Evolutionary conservation across 2,888 invertebrate genomes (phyloP), one percentile per base, ranked within the genome.

Genomic region (Polyploca ridens): DNA sequence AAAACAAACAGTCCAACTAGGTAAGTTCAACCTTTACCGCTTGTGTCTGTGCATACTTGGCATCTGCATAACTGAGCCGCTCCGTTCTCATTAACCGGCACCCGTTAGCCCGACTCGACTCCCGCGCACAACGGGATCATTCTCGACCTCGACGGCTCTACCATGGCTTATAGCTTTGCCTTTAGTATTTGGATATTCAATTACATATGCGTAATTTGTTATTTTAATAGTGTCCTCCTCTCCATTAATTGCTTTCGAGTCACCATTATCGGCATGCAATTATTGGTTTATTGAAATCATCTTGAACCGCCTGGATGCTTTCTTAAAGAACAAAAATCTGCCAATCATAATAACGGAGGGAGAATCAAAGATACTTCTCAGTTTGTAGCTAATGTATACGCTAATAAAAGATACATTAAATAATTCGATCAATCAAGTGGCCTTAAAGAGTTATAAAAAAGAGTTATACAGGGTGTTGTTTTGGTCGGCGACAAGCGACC

Each of bases 61-160:
- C 87, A 91, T 91, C 90, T 91, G 90, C 91, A 91, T 91, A 91
- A 89, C 91, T 88, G 88, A 89, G 84, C 87, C 82, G 88, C 87
- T 87, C 80, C 87, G 91, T 89, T 88, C 92, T 90, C 90, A 91
- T 93, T 93, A 92, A 88, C 86, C 79, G 77, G 74, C 84, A 86
- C 86, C 93, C 93, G 93, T 92, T 93, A 91, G 84, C 81, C 83
- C 89, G 88, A 84, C 86, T 82, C 77, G 79, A 83, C 87, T 85
- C 84, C 85, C 87, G 89, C 87, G 79, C 83, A 82, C 72, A 86
- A 86, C 86, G 86, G 86, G 84, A 86, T 81, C 81, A 73, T 16
- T 54, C 68, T 72, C 76, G 77, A 82, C 81, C 82, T 82, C 61
- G 14, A 44, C 54, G 44, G 61, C 61, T 27, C 4, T 44, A 44